phyloP scores from a whole-genome alignment of 2,797 vertebrate genomes.

The Rallus crepitans region DNA sequence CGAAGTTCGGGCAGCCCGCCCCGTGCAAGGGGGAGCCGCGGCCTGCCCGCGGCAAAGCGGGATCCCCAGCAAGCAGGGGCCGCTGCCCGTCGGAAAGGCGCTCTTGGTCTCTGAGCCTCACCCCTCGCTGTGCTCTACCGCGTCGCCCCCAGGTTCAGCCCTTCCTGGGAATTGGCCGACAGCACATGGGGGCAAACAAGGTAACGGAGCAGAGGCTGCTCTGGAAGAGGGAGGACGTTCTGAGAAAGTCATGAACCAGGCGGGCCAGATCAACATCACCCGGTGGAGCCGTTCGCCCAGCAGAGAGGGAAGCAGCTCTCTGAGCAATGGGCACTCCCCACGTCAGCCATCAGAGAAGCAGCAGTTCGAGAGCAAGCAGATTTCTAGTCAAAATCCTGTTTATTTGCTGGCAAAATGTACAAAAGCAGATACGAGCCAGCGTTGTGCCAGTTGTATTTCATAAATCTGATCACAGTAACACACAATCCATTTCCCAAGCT shows the following conservation, averaged over 20 bases:
- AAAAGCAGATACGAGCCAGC: neutral
- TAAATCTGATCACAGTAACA: neutral
- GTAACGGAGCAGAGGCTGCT: neutral
- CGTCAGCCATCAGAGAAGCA: neutral
- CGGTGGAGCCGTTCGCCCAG: neutral
- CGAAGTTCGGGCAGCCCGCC: neutral
- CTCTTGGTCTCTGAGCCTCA: accelerated
- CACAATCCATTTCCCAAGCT: neutral
- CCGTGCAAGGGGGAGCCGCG: neutral
- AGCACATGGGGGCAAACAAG: neutral
- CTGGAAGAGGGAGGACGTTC: neutral
- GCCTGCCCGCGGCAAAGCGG: neutral
- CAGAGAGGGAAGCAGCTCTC: neutral
- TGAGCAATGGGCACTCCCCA: accelerated
- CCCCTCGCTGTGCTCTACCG: accelerated
- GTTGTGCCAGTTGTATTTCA: neutral
- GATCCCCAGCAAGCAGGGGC: neutral
- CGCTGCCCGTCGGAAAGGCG: neutral
- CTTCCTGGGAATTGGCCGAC: neutral
- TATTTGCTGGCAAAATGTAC: neutral
- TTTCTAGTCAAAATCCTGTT: too few relatives aligned
- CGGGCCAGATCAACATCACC: accelerated
- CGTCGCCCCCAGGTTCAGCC: too few relatives aligned
- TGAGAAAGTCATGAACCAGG: accelerated
- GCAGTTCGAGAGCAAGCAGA: accelerated